Conservation (phyloP, 2,888 invertebrate species). For the Lasius platythorax region DNA sequence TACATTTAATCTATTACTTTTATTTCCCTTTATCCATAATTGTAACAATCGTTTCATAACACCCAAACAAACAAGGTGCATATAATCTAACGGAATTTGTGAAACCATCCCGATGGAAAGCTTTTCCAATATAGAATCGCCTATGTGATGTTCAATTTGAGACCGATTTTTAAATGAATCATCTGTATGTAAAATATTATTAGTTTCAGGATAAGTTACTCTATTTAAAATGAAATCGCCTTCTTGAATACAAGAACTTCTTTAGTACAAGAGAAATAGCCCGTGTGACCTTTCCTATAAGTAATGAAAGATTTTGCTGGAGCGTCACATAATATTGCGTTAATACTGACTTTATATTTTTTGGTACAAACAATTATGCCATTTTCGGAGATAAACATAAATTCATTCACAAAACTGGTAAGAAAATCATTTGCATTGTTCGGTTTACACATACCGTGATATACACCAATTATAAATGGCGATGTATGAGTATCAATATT, state of each 20-base stretch:
- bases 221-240: background rate
- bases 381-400: too few relatives aligned
- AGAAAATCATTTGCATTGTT: background rate
- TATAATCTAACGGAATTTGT: background rate
- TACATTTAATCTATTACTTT: too few relatives aligned
- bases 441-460: background rate
- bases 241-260: constrained; percentile 20
- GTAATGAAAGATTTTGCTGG: constrained; percentile 16
- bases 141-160: background rate
- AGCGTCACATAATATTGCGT: background rate
- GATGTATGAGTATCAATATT: background rate
- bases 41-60: background rate
- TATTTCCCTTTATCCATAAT: too few relatives aligned
- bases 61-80: constrained; percentile 15
- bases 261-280: background rate
- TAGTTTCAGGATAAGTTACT: background rate
- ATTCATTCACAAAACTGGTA: background rate
- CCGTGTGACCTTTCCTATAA: background rate
- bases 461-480: constrained; percentile 6
- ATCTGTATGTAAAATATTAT: background rate
- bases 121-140: constrained; percentile 6
- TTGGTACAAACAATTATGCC: background rate
- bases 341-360: background rate
- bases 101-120: background rate
- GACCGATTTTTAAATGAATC: background rate